Conservation (phyloP, 1,140 invertebrate species). For the Helicorthomorpha holstii region DNA sequence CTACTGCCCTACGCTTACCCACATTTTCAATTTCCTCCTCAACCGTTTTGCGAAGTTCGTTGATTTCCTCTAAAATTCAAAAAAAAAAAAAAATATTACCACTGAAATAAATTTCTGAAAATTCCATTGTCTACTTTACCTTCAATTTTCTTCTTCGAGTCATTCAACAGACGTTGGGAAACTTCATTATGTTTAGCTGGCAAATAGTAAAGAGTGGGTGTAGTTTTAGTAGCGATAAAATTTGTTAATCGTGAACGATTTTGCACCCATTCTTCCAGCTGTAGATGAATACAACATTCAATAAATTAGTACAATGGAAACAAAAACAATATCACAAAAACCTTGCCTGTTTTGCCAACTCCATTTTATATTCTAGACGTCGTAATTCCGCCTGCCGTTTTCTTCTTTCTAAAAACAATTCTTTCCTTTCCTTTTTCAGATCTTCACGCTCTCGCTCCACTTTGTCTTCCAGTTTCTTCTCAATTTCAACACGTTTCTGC, state of each 20-base stretch:
- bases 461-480: slow-evolving; percentile 82
- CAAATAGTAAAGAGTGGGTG: slow-evolving; percentile 71
- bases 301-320: slow-evolving; percentile 4
- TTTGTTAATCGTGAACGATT: slow-evolving; percentile 54
- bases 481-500: slow-evolving; percentile 68
- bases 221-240: slow-evolving; percentile 73
- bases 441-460: slow-evolving; percentile 70
- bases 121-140: slow-evolving; percentile 15
- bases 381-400: slow-evolving; percentile 74
- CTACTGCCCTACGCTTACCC: slow-evolving; percentile 2
- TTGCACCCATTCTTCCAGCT: slow-evolving; percentile 65
- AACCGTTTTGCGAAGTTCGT: slow-evolving; percentile 6
- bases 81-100: slow-evolving; percentile 8
- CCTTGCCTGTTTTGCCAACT: slow-evolving; percentile 58
- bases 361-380: slow-evolving; percentile 78
- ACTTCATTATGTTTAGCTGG: slow-evolving; percentile 50
- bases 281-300: slow-evolving; percentile 6
- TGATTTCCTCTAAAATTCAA: slow-evolving; percentile 14
- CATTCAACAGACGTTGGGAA: slow-evolving; percentile 34
- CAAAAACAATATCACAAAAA: not conserved
- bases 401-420: slow-evolving; percentile 66
- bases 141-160: slow-evolving; percentile 31
- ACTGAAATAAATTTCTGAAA: slow-evolving; percentile 7
- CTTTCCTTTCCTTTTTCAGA: slow-evolving; percentile 62
- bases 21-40: slow-evolving; percentile 12